Evolutionary conservation across 1,140 invertebrate species (phyloP).

Genomic region (Drosophila arizonae): DNA sequence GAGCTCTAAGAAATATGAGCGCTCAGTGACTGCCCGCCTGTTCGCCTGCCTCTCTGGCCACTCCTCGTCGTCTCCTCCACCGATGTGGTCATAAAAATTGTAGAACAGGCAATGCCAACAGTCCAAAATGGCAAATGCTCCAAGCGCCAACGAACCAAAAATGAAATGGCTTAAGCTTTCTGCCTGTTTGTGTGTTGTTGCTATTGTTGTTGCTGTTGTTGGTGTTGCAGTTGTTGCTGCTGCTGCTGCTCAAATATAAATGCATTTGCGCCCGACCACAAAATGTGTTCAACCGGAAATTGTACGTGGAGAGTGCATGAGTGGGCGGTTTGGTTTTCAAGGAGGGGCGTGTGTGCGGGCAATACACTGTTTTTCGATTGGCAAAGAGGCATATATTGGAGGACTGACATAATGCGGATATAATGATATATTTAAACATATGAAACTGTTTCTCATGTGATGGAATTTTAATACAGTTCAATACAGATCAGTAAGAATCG

Average conservation of each 20-base stretch:
- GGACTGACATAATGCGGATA: no score
- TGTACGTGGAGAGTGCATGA: slow-evolving; percentile 72
- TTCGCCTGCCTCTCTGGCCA: slow-evolving; percentile 9
- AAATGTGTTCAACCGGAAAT: slow-evolving; percentile 82
- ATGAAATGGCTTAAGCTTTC: slow-evolving; percentile 78
- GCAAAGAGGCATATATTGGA: not conserved
- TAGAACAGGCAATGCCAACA: slow-evolving; percentile 46
- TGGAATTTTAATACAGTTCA: no score
- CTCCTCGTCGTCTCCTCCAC: not conserved
- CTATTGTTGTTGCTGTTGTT: slow-evolving; percentile 29
- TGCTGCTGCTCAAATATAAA: slow-evolving; percentile 74
- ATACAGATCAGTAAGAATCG: no score
- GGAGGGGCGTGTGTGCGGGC: slow-evolving; percentile 7
- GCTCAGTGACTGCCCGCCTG: slow-evolving; percentile 44
- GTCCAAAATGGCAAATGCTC: slow-evolving; percentile 74
- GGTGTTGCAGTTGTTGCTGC: slow-evolving; percentile 43
- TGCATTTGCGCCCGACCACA: slow-evolving; percentile 77
- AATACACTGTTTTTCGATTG: not conserved
- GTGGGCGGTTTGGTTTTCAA: slow-evolving; percentile 37
- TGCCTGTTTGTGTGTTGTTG: slow-evolving; percentile 28
- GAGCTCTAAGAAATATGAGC: slow-evolving; percentile 75
- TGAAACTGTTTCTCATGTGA: no score
- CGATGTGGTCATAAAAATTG: slow-evolving; percentile 52
- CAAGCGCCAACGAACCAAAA: slow-evolving; percentile 76
- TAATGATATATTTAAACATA: no score